Conservation (phyloP, 2,797 vertebrate species). For the Spondyliosoma cantharus region DNA sequence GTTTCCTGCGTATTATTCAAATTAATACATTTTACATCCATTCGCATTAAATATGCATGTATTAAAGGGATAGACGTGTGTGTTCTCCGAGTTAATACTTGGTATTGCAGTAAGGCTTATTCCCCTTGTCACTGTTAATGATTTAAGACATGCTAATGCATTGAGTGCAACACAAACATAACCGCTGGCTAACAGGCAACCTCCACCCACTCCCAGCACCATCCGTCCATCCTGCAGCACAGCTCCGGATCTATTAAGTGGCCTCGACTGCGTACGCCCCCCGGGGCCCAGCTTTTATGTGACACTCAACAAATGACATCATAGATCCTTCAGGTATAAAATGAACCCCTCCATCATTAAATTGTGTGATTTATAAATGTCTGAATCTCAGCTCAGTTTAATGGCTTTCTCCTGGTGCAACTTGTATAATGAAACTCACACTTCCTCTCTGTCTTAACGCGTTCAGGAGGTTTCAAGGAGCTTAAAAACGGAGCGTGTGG, state of each 20-base stretch:
- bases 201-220: not conserved
- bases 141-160: conserved; percentile 52
- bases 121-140: conserved; percentile 45
- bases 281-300: conserved; percentile 45
- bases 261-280: conserved; percentile 30
- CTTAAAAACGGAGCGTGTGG: not conserved
- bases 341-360: conserved; percentile 35
- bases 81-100: conserved; percentile 16
- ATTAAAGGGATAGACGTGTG: not conserved
- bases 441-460: not conserved
- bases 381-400: conserved; percentile 4
- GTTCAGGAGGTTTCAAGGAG: not conserved
- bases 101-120: conserved; percentile 28
- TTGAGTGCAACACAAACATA: conserved; percentile 48
- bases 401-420: conserved; percentile 1
- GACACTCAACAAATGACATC: conserved; percentile 53
- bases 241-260: conserved; percentile 39
- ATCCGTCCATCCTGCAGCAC: conserved; percentile 17
- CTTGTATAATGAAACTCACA: conserved; percentile 22
- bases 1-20: not conserved
- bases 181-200: conserved; percentile 20
- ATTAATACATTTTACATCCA: not conserved
- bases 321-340: conserved; percentile 54
- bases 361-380: conserved; percentile 45
- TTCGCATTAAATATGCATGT: conserved; percentile 9